Conservation (phyloP, 1,140 invertebrate species). For the Macrobrachium rosenbergii region DNA sequence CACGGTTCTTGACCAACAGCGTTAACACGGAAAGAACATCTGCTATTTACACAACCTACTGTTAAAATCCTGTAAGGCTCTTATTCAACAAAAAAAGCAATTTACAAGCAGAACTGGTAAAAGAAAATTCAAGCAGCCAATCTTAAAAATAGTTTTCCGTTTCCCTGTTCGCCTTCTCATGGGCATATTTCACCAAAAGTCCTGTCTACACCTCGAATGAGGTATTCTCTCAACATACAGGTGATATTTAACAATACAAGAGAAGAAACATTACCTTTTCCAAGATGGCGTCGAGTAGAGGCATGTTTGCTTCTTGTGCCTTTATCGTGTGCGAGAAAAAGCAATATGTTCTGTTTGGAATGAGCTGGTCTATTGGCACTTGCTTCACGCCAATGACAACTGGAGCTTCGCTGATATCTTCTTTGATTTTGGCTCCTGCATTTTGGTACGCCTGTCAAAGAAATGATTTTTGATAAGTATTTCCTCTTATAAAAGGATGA, state of each 20-base stretch:
- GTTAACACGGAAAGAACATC: no score
- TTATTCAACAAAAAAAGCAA: no score
- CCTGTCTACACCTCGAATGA: no score
- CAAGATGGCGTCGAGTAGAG: slow-evolving; percentile 93
- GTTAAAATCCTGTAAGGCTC: no score
- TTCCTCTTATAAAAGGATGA: no score
- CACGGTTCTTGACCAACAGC: no score
- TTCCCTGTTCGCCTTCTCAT: no score
- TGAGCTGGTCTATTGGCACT: slow-evolving; percentile 92
- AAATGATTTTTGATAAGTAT: not conserved
- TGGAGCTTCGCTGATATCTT: slow-evolving; percentile 95
- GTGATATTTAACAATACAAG: not conserved
- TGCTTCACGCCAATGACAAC: slow-evolving; percentile 99
- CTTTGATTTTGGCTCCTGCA: slow-evolving; percentile 91
- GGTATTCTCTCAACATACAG: not conserved
- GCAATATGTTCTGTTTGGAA: slow-evolving; percentile 97
- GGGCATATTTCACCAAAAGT: no score
- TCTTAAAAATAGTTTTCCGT: no score
- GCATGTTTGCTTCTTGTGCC: slow-evolving; percentile 98
- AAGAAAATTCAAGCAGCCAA: no score
- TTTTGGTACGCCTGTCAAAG: slow-evolving; percentile 82
- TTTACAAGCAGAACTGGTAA: no score
- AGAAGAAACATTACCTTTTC: slow-evolving; percentile 80
- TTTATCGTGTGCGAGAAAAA: slow-evolving; percentile 99
- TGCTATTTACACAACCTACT: no score